Base-by-base conservation (phyloP, 2,113 vertebrate species). In the Caretta caretta region DNA sequence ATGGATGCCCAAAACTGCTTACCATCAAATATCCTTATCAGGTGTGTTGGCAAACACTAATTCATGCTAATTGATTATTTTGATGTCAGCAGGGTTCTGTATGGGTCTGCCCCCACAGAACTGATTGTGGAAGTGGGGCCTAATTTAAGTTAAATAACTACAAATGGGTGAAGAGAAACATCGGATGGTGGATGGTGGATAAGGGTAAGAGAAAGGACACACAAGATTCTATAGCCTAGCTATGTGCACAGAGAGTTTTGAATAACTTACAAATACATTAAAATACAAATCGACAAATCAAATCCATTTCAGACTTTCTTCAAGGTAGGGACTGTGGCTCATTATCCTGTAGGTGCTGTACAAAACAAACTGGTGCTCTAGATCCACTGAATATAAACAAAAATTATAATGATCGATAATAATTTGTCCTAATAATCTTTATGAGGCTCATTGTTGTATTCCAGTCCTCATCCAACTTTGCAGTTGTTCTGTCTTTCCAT, bases 101-200 rank as follows among this genome's bases (percentile, higher is more conserved):
- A 75, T 42, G 22, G 20, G 38, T 75, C 69, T 42, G 69, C 35
- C 20, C 19, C 22, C 24, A 25, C 22, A 78, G 42, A 78, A 13
- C 25, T 38, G 87, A 93, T 5, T 89, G 65, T 72, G n/a, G 20
- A 19, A 62, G n/a, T 38, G 89, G 83, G 50, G 85, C 85, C 90
- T 94, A 86, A 94, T 96, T 97, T 94, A 94, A 93, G 94, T 90
- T 46, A 97, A 93, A 94, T 95, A 94, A 91, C 92, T 97, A 80
- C 78, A 90, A 96, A 88, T 78, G 62, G 62, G 86, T 90, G 56
- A 72, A 95, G 92, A 92, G 96, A 95, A 85, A 78, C 80, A 69
- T 80, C 5, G 12, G 12, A 93, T 53, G 3, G 25, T 49, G 12
- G 12, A 93, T 53, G 3, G 25, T 49, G 79, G 53, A 94, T 46